Evolutionary conservation across 2,113 vertebrate genomes (phyloP), one percentile per base, ranked within the genome.

Genomic region (Perca flavescens): DNA sequence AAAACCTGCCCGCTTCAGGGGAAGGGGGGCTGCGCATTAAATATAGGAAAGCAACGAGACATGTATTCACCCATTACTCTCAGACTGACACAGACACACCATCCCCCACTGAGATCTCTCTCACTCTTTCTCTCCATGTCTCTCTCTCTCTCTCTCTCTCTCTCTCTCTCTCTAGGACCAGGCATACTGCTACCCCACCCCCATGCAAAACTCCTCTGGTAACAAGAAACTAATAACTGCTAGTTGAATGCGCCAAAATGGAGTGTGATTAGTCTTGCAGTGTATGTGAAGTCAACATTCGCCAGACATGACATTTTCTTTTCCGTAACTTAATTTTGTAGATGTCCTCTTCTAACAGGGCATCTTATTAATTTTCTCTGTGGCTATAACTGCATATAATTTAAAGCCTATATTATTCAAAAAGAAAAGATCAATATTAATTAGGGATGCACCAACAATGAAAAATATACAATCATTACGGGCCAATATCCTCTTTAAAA

Each of bases 1-100:
- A 86, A 89, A 94, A 92, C 89, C 90, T 84, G 86, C 87, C 76
- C 72, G 83, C 92, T 92, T 89, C 52, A 92, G 82, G 89, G 87
- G 74, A 72, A 80, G 64, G 84, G 80, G 81, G 85, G 79, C 75
- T 86, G 79, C 65, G 16, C 87, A 88, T 90, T 80, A 88, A 88
- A 91, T 90, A 89, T 86, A 93, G 84, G 85, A 69, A 85, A 88
- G 92, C 83, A 86, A 73, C 15, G 63, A 79, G 89, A 85, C 78
- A 67, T 28, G 54, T 86, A 79, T 77, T 84, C 84, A 74, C 89
- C 84, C 83, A 86, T 86, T 88, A 88, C 87, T 83, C 90, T 82
- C 80, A 76, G 66, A 69, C 83, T 80, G 67, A 86, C 80, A 87
- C 86, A 91, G 78, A 84, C 87, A 16, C 75, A 79, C 88, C 89